Conservation (phyloP, 2,113 vertebrate species). For the Pachyramphus minor region DNA sequence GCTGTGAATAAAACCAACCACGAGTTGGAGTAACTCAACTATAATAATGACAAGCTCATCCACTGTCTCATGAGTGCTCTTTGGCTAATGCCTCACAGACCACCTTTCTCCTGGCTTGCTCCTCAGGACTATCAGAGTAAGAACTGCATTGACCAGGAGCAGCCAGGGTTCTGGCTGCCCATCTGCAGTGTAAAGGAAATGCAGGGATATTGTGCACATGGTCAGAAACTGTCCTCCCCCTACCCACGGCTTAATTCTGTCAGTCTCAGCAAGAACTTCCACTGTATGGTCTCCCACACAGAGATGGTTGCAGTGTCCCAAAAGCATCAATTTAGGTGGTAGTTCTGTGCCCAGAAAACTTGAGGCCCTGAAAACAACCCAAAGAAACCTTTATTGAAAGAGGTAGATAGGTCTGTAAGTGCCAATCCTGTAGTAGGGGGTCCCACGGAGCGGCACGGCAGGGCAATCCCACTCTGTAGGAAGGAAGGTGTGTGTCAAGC, state of each 20-base stretch:
- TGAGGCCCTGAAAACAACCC: background rate
- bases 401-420: background rate
- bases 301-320: background rate
- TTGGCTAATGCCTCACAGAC: background rate
- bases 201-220: background rate
- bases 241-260: background rate
- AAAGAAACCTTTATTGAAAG: background rate
- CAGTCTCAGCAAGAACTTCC: background rate
- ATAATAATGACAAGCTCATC: background rate
- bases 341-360: background rate
- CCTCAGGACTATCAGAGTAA: background rate
- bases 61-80: background rate
- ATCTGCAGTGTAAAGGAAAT: background rate
- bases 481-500: background rate
- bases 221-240: background rate
- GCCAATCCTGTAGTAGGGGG: accelerated
- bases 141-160: background rate
- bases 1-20: background rate
- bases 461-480: background rate
- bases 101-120: background rate
- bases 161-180: background rate
- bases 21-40: background rate
- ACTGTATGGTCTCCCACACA: accelerated
- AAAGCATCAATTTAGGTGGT: background rate
- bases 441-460: background rate